Percentiles rank a stretch among this genome's conserved stretches.
Evolutionary conservation across 2,888 invertebrate genomes (phyloP).

Genomic region (Cremastinae sp.): DNA sequence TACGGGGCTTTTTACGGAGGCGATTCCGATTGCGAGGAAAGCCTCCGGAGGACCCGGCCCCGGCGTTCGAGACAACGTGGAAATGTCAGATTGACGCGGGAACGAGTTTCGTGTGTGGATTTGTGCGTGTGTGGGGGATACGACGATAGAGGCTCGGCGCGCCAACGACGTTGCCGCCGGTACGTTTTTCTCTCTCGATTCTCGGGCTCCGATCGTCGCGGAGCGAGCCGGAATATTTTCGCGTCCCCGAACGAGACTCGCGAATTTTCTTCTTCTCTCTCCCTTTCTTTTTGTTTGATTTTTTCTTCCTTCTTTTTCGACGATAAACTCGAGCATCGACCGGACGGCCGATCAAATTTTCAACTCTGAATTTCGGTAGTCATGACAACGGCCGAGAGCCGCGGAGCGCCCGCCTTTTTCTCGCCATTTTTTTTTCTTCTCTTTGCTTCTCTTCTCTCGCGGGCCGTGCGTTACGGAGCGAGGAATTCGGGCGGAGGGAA

Average conservation of each 20-base stretch:
- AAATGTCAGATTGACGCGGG: conserved; percentile 61
- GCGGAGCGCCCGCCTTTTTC: conserved; percentile 38
- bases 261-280: no score
- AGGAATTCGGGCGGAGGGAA: conserved; percentile 56
- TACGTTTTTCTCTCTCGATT: conserved; percentile 2
- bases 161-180: conserved; percentile 21
- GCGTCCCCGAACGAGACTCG: not conserved
- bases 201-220: not conserved
- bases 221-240: conserved; percentile 10
- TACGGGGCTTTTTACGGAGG: not conserved
- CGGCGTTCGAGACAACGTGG: conserved; percentile 46
- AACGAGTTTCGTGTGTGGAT: conserved; percentile 46
- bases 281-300: no score
- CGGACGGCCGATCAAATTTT: no score
- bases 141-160: conserved; percentile 31
- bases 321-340: no score
- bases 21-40: no score
- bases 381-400: conserved; percentile 56
- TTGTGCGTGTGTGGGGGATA: conserved; percentile 13
- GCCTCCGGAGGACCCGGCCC: conserved; percentile 29
- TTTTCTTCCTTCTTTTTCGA: no score
- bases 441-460: not conserved
- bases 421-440: conserved; percentile 36
- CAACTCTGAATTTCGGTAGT: conserved; percentile 13
- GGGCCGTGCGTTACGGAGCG: conserved; percentile 28